A percentile compares a stretch with the other conserved stretches of the same genome.
Conservation (phyloP, 2,113 vertebrate genomes). For the Ptilonorhynchus violaceus region DNA sequence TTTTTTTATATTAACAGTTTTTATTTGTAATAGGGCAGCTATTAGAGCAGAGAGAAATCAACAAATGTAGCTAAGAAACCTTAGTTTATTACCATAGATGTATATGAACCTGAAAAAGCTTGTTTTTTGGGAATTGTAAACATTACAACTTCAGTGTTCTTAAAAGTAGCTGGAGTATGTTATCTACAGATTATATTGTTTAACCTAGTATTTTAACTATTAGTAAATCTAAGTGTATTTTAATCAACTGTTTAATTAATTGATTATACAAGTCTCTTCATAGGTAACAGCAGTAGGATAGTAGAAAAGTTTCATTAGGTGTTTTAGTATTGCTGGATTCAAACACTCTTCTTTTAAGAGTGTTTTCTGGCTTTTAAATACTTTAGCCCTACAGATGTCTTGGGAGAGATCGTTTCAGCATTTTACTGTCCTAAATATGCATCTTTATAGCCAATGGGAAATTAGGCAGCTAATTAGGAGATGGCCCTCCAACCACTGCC, state of each 20-base stretch:
- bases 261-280: neutral
- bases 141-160: neutral
- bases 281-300: neutral
- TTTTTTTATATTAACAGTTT: neutral
- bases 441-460: neutral
- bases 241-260: neutral
- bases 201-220: neutral
- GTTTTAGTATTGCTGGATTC: neutral
- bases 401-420: neutral
- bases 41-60: neutral
- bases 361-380: neutral
- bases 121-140: neutral
- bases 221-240: neutral
- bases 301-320: neutral
- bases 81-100: neutral
- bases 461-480: neutral
- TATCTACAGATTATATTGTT: neutral
- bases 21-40: neutral
- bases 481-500: neutral
- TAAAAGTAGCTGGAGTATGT: neutral
- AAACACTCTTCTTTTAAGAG: neutral
- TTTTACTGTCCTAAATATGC: neutral
- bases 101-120: neutral
- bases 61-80: neutral
- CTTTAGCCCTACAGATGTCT: neutral